Conservation (phyloP, 2,888 invertebrate genomes). For the Drosophila pseudotalamancana region DNA sequence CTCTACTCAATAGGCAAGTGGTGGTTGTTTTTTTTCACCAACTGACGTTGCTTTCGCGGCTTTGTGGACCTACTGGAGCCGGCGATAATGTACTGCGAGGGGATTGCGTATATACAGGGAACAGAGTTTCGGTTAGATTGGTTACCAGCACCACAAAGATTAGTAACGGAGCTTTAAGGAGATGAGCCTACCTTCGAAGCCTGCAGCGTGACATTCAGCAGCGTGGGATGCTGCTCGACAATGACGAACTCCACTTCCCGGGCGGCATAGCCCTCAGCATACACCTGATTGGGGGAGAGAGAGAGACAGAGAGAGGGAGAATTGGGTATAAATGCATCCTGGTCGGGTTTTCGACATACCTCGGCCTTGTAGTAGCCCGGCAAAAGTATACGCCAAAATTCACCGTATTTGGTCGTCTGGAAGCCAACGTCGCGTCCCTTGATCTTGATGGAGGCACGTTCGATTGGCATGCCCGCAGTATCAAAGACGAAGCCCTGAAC, state of each 20-base stretch:
- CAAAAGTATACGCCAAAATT: constrained; percentile 96
- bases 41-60: constrained; percentile 41
- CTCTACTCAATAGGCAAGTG: constrained; percentile 58
- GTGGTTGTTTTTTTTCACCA: constrained; percentile 51
- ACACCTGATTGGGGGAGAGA: constrained; percentile 86
- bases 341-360: constrained; percentile 85
- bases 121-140: constrained; percentile 3
- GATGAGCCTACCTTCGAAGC: constrained; percentile 87
- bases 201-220: constrained; percentile 92
- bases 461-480: constrained; percentile 90
- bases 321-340: neutral
- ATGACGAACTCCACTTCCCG: constrained; percentile 94
- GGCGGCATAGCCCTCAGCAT: constrained; percentile 93
- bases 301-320: no score
- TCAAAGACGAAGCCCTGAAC: constrained; percentile 95
- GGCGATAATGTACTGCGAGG: constrained; percentile 17
- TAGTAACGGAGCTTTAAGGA: neutral
- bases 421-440: constrained; percentile 93
- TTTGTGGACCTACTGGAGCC: constrained; percentile 35
- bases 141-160: constrained; percentile 44
- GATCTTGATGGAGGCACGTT: constrained; percentile 91
- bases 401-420: constrained; percentile 95
- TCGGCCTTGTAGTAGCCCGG: constrained; percentile 94
- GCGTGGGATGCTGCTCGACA: constrained; percentile 93
- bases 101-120: constrained; percentile 13